Evolutionary conservation across 2,113 vertebrate species (phyloP), one percentile per base, ranked within the genome.

Genomic region (Salvelinus alpinus): DNA sequence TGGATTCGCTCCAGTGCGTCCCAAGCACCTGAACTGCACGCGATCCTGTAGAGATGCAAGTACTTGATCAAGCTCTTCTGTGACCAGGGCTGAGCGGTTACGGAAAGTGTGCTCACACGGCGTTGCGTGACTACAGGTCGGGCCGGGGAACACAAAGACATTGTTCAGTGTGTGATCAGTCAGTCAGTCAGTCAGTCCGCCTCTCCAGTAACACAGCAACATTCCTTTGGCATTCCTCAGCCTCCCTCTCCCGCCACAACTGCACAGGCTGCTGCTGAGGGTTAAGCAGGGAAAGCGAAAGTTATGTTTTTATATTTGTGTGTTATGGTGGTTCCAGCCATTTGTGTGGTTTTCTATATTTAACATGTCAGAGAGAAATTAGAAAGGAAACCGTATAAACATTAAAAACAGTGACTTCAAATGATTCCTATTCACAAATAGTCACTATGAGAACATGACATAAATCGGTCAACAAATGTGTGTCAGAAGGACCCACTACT

Each of bases 171-270:
- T 62, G 59, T 62, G 59, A 62, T 62, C 59, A 7, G 59, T 62
- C n/a, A 62, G 25, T 62, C n/a, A 62, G 25, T 25, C 25, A 25
- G 59, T 62, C 59, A 7, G 7, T 22, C n/a, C n/a, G 20, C n/a
- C 20, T 62, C n/a, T 62, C 59, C n/a, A 5, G 59, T 24, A 62
- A 59, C 72, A 72, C 72, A 66, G 72, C 72, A 48, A 0, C 86
- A 89, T 91, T 91, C 89, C 88, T 89, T 73, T 85, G 69, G 74
- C 83, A 1, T 81, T 64, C 74, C 71, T 70, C 75, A 71, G 73
- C 59, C 74, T 66, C 75, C 65, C 51, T 3, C 14, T 54, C 51
- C 51, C 51, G 16, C 16, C 60, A 60, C 60, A 22, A 38, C 31
- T 12, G 59, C 59, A 25, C 22, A 6, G 64, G 64, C 64, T 65